A percentile compares a stretch with the other conserved stretches of the same genome.
Conservation (phyloP, 2,888 invertebrate species). For the Troides aeacus region DNA sequence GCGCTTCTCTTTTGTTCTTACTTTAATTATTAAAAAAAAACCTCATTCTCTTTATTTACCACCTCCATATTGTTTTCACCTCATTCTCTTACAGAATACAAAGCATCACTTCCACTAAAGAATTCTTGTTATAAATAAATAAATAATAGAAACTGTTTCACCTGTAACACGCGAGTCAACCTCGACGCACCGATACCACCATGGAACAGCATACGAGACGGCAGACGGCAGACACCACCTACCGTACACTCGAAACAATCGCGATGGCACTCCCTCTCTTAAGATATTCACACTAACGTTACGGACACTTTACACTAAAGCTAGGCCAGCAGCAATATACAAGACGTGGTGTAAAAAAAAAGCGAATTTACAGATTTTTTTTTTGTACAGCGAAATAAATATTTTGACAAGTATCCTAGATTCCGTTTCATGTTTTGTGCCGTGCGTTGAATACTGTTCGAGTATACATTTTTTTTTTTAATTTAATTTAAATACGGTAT, state of each 20-base stretch:
- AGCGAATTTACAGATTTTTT: neutral
- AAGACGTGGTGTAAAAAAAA: neutral
- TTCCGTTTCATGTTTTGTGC: neutral
- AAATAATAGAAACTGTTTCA: too few species aligned
- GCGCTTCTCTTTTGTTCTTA: too few species aligned
- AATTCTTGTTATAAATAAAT: too few species aligned
- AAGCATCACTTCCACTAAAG: too few species aligned
- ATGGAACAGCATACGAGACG: conserved; percentile 26
- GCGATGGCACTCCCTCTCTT: conserved; percentile 26
- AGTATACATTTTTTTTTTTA: too few species aligned
- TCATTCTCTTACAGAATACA: too few species aligned
- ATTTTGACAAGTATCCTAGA: neutral
- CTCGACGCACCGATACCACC: conserved; percentile 11
- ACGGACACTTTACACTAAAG: conserved; percentile 8
- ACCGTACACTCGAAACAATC: neutral
- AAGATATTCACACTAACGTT: conserved; percentile 3
- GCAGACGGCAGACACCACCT: neutral
- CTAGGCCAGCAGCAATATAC: conserved; percentile 20
- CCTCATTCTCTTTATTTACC: too few species aligned
- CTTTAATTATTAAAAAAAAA: too few species aligned
- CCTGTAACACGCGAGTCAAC: conserved; percentile 12
- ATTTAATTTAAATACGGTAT: too few species aligned
- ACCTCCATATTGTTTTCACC: too few species aligned
- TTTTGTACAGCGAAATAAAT: neutral
- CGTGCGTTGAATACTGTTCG: too few species aligned